Evolutionary conservation across 2,797 vertebrate genomes (phyloP).

Genomic region (Liasis olivaceus): DNA sequence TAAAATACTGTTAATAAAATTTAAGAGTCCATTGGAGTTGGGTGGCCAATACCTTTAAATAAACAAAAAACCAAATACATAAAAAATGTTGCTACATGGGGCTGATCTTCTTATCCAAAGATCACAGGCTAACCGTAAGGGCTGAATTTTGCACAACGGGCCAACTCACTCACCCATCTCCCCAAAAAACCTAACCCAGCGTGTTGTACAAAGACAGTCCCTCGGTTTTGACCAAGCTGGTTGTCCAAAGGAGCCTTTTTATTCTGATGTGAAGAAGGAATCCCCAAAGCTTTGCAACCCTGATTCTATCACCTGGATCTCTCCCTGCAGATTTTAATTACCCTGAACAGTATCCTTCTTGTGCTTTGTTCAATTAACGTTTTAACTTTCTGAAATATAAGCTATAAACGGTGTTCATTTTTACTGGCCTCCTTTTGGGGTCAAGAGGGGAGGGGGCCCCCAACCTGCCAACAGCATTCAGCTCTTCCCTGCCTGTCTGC

Average conservation of each 20-base stretch:
- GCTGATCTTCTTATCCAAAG: no score
- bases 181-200: no score
- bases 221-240: no score
- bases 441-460: slow-evolving; percentile 21
- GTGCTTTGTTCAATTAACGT: neutral
- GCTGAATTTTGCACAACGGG: no score
- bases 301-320: neutral
- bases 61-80: no score
- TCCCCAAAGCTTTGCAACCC: neutral
- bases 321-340: slow-evolving; percentile 1
- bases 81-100: no score
- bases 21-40: no score
- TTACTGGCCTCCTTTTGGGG: slow-evolving; percentile 38
- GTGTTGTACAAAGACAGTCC: no score
- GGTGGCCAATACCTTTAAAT: no score
- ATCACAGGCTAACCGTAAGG: no score
- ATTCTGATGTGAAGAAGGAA: neutral
- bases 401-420: slow-evolving; percentile 37
- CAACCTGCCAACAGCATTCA: slow-evolving; percentile 49
- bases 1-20: no score
- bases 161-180: no score
- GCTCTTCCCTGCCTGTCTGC: slow-evolving; percentile 49
- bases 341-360: neutral
- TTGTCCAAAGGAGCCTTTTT: neutral
- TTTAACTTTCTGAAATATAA: slow-evolving; percentile 15